Percentiles rank a stretch among this genome's conserved stretches.
These are phyloP conservation scores for Cyprinodon brontotheroides DNA, from an alignment of 2,113 vertebrate species.

Conservation along the genomic window DNA sequence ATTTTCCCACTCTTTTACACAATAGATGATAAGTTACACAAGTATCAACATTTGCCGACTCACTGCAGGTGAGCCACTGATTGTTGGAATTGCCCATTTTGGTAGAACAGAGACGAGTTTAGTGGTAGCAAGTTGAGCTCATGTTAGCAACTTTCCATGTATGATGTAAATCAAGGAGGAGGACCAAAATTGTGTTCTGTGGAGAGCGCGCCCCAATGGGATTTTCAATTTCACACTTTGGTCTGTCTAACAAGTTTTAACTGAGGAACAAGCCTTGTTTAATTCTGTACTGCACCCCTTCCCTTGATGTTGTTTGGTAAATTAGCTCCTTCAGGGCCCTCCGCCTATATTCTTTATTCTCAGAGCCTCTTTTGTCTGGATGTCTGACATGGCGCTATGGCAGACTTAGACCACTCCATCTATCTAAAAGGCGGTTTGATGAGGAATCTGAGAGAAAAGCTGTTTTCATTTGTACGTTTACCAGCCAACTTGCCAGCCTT, in stretches of 20 bases:
- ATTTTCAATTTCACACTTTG: slow-evolving; percentile 11
- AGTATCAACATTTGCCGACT: too few species aligned
- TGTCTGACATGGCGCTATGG: slow-evolving; percentile 68
- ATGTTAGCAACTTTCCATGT: too few species aligned
- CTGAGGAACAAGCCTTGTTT: slow-evolving; percentile 15
- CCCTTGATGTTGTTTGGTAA: slow-evolving; percentile 62
- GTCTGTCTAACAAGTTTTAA: too few species aligned
- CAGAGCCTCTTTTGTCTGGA: slow-evolving; percentile 61
- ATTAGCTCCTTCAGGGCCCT: slow-evolving; percentile 50
- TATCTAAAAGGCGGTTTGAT: slow-evolving; percentile 72
- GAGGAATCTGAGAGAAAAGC: slow-evolving; percentile 72
- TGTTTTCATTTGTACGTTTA: slow-evolving; percentile 69
- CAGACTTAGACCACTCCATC: slow-evolving; percentile 62
- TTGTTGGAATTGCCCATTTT: too few species aligned
- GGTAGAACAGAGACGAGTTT: too few species aligned
- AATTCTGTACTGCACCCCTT: slow-evolving; percentile 22
- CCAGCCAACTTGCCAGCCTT: slow-evolving; percentile 60
- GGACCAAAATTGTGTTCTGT: too few species aligned
- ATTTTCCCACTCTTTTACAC: too few species aligned
- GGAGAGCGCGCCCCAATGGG: too few species aligned
- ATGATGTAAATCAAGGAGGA: too few species aligned
- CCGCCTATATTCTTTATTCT: slow-evolving; percentile 54
- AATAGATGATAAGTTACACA: too few species aligned
- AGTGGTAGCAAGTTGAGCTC: too few species aligned
- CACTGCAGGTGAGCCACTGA: too few species aligned